Evolutionary conservation across 2,888 invertebrate genomes (phyloP), one percentile per base, ranked within the genome.

Genomic region (Lepeophtheirus nordmannii): DNA sequence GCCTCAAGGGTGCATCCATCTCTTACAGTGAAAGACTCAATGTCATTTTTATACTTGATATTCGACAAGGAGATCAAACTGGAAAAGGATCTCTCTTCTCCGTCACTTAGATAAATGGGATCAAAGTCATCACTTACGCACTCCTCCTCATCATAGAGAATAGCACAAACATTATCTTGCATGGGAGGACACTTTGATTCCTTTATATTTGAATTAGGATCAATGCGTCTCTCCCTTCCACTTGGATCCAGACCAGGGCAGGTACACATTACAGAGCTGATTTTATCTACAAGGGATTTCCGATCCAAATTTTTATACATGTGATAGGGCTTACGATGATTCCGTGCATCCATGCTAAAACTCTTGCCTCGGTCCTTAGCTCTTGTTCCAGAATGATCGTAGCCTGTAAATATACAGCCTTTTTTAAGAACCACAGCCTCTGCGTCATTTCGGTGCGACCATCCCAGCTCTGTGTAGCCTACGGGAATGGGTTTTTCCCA

Each of bases 361-460:
- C 39, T 30, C 10, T 38, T n/a, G 1, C 60, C 60, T 23, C 60
- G 60, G 10, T 22, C 22, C 14, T 38, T 30, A 17, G 17, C 37
- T 20, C 1, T 60, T 60, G 30, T 60, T 10, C 60, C 60, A 12
- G 30, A 38, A 10, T 60, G 30, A 38, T 60, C 60, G 60, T 37
- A 60, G 11, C 37, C 60, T 10, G 39, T 38, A 30, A 60, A 38
- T 10, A 38, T 60, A 30, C 60, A 60, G 23, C 60, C 60, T 22
- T 17, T 10, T n/a, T 30, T 9, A 38, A 60, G 37, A 10, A 60
- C 10, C 17, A 60, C 60, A 10, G 60, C 60, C 23, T 60, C 60
- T 10, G 60, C 60, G 30, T 60, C 60, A 14, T 60, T 60, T 10
- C 60, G 30, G 60, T 60, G 39, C 37, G 37, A 60, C 60, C 60